Base-by-base conservation (phyloP, 2,797 vertebrate species). In the Lepus townsendii region DNA sequence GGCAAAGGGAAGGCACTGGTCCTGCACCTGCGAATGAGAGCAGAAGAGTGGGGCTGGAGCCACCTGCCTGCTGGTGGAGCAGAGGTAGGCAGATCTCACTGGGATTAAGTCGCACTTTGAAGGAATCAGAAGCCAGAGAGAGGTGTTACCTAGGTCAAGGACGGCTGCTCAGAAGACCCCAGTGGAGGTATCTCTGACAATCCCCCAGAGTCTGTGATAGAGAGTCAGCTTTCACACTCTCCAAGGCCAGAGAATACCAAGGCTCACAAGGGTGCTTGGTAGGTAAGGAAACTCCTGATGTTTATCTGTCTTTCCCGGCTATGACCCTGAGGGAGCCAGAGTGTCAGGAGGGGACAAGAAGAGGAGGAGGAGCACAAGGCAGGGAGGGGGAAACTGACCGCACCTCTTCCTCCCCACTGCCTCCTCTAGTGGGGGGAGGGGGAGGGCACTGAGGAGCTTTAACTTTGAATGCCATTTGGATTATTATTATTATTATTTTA, bases 1-100 rank as follows among this genome's bases (percentile, higher is more conserved):
- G 19, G 47, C 50, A 91, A 86, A 82, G 9, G 69, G 62, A 84
- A 79, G 54, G 38, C n/a, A 52, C 3, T 78, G 65, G 24, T 63
- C 50, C 42, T 93, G 73, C 62, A 77, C 54, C 69, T 82, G 42
- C 83, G 88, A 91, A 80, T 19, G 30, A 93, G 30, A 75, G 6
- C 1, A 30, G 87, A 69, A 72, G 27, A 22, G 5, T 6, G 14
- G 16, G 26, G 9, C 24, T 83, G 57, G 20, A 30, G 35, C 10
- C 42, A 50, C 57, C 12, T 5, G 63, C 4, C 50, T 26, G 3
- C 11, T 20, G n/a, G 80, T 50, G 76, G 62, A 62, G 27, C 27
- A 76, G 72, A 88, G 11, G 30, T 54, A 35, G 71, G 16, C 4
- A 27, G 63, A 27, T 87, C 14, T 90, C 52, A 30, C 0, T 2